phyloP scores from a whole-genome alignment of 1,140 invertebrate genomes.

The Babylonia areolata region DNA sequence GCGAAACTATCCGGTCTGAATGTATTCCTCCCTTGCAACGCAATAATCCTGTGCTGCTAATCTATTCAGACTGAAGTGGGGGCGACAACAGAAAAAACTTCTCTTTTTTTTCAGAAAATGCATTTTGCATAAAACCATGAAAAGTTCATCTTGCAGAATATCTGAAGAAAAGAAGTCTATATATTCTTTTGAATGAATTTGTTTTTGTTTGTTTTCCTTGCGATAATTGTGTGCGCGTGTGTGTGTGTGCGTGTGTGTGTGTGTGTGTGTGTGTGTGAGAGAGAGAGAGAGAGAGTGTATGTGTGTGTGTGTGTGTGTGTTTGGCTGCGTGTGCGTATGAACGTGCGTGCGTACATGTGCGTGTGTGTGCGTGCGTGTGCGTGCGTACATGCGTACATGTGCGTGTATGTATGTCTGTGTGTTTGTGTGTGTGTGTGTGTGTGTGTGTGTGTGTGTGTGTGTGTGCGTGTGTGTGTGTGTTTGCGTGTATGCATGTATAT shows the following conservation, averaged over 20 bases:
- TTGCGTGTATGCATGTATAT: neutral
- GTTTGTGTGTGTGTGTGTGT: neutral
- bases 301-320: conserved; percentile 7
- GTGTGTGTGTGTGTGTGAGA: neutral
- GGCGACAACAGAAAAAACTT: too few relatives aligned
- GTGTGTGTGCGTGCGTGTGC: neutral
- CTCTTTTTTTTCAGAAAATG: too few relatives aligned
- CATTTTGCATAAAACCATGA: too few relatives aligned
- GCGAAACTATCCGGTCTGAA: too few relatives aligned
- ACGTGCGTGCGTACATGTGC: neutral
- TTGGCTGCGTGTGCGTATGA: neutral
- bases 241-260: neutral
- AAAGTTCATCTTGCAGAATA: too few relatives aligned
- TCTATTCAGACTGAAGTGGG: too few relatives aligned
- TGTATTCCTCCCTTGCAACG: too few relatives aligned
- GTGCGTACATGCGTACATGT: neutral
- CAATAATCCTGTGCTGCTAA: too few relatives aligned
- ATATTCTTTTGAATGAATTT: too few relatives aligned
- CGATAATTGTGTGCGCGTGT: too few relatives aligned
- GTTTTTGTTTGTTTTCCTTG: too few relatives aligned
- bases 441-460: neutral
- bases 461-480: neutral
- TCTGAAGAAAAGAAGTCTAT: too few relatives aligned
- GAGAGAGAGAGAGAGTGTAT: neutral
- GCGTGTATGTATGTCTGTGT: neutral